These are phyloP conservation scores for Mongoloraphidia duomilia DNA, from an alignment of 2,888 invertebrate species.

Conservation along the genomic window DNA sequence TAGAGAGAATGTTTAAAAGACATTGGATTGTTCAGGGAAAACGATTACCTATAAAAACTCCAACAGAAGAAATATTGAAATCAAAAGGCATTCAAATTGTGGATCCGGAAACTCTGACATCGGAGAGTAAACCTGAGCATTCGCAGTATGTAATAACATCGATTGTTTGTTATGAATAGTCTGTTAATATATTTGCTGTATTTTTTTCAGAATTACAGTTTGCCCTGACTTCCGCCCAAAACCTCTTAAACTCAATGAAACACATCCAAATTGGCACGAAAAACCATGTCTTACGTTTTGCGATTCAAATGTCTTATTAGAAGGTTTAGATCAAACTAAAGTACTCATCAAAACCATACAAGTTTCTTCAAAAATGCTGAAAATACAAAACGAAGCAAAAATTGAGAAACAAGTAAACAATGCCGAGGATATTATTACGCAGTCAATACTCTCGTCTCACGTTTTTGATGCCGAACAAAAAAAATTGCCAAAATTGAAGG, in stretches of 20 bases:
- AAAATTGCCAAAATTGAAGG: conserved; percentile 57
- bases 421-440: conserved; percentile 14
- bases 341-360: conserved; percentile 65
- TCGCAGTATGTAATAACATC: conserved; percentile 16
- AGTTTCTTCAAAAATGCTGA: conserved; percentile 45
- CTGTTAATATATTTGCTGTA: conserved; percentile 2
- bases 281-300: conserved; percentile 42
- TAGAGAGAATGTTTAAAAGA: conserved; percentile 54
- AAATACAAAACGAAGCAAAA: conserved; percentile 35
- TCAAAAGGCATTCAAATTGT: conserved; percentile 42
- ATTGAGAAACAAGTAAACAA: conserved; percentile 46
- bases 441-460: conserved; percentile 43
- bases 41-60: conserved; percentile 38
- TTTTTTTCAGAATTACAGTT: conserved; percentile 21
- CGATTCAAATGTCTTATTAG: conserved; percentile 48
- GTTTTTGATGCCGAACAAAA: conserved; percentile 67
- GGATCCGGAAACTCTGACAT: conserved; percentile 42
- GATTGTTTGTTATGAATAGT: conserved; percentile 3
- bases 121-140: conserved; percentile 28
- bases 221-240: conserved; percentile 31
- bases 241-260: conserved; percentile 34
- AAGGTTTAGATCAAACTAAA: conserved; percentile 65
- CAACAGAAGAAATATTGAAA: conserved; percentile 37
- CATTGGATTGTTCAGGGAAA: conserved; percentile 59
- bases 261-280: conserved; percentile 52